These are phyloP conservation scores for Phalloptychus januarius DNA, from an alignment of 2,797 vertebrate genomes.

Conservation along the genomic window DNA sequence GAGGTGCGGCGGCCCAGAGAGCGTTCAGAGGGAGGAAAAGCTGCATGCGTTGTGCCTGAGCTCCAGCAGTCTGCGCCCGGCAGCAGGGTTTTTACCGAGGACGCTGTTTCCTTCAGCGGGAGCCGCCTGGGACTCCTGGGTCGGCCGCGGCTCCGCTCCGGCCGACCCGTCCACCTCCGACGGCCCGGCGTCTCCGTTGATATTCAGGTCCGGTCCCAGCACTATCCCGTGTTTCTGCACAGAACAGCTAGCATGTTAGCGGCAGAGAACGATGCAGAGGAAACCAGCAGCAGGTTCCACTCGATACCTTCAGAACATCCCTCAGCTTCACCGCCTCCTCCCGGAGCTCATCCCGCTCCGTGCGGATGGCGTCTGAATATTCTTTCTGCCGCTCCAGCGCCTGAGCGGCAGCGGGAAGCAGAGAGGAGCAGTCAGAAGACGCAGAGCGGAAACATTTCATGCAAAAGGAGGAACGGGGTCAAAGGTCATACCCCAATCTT, in stretches of 20 bases:
- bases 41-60: no score
- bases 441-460: conserved; percentile 16
- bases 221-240: conserved; percentile 93
- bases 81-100: conserved; percentile 71
- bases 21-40: not conserved
- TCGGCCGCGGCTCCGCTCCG: conserved; percentile 24
- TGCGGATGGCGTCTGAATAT: conserved; percentile 93
- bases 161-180: conserved; percentile 43
- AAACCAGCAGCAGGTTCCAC: not conserved
- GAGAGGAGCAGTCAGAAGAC: conserved; percentile 38
- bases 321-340: conserved; percentile 91
- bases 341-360: conserved; percentile 94
- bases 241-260: conserved; percentile 17
- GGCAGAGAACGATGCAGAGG: not conserved
- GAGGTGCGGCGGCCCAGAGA: no score
- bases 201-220: conserved; percentile 82
- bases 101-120: conserved; percentile 74
- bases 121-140: conserved; percentile 15
- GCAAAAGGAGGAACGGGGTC: conserved; percentile 38
- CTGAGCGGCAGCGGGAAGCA: conserved; percentile 74
- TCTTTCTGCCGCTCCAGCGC: conserved; percentile 98
- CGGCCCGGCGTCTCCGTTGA: conserved; percentile 82
- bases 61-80: conserved; percentile 25
- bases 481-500: conserved; percentile 92
- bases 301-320: conserved; percentile 92